Conservation (phyloP, 2,113 vertebrate species). For the Pyrgilauda ruficollis region DNA sequence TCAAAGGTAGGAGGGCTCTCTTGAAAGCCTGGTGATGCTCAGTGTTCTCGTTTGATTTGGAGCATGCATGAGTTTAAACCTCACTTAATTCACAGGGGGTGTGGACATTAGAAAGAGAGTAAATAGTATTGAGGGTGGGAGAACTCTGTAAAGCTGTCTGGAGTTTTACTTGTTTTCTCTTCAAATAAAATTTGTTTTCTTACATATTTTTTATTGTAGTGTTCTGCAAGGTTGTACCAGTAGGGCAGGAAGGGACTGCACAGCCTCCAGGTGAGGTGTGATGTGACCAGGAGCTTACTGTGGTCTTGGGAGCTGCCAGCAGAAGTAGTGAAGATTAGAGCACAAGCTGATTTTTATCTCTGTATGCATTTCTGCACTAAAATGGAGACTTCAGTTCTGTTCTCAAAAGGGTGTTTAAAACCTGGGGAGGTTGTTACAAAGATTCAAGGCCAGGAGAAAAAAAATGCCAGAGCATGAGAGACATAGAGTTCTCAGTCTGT, state of each 20-base stretch:
- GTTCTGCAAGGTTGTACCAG: fast-evolving
- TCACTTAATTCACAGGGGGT: fast-evolving
- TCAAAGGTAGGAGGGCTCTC: not conserved
- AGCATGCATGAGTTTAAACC: not conserved
- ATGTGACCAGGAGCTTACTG: not conserved
- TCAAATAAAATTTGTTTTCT: not conserved
- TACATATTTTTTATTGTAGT: not conserved
- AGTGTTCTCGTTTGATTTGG: not conserved
- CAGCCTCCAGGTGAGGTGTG: fast-evolving
- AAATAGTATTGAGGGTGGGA: not conserved
- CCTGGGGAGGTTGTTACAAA: not conserved
- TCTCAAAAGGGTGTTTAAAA: not conserved
- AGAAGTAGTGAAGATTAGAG: not conserved
- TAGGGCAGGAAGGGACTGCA: not conserved
- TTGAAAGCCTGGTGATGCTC: not conserved
- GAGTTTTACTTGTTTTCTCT: not conserved
- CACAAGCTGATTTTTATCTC: not conserved
- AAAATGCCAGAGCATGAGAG: not conserved
- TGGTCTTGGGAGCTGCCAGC: not conserved
- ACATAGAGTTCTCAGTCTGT: not conserved
- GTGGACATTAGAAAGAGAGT: not conserved
- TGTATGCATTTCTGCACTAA: not conserved
- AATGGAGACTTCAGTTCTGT: not conserved
- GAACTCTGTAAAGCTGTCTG: not conserved
- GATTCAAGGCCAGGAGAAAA: not conserved